phyloP scores from a whole-genome alignment of 2,888 invertebrate genomes.

The Dendrolimus pini region DNA sequence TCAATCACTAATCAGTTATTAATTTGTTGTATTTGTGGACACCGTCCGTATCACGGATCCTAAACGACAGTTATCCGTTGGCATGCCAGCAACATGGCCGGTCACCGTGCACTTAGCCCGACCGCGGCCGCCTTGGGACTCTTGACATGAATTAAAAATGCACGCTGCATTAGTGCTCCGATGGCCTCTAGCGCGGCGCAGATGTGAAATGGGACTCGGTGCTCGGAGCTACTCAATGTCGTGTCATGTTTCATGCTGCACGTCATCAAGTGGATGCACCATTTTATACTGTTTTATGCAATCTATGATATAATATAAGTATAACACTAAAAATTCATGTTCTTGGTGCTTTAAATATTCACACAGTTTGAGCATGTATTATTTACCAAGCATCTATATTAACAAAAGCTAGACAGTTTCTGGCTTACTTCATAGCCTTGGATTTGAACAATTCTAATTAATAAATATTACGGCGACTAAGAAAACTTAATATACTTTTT shows the following conservation, averaged over 20 bases:
- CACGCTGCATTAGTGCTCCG: conserved; percentile 62
- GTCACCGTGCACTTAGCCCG: conserved; percentile 33
- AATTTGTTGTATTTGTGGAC: too few relatives aligned
- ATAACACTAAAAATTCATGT: neutral
- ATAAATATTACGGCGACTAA: too few relatives aligned
- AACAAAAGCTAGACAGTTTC: too few relatives aligned
- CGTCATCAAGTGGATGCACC: neutral
- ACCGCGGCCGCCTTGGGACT: conserved; percentile 41
- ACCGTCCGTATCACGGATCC: conserved; percentile 14
- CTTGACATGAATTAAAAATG: conserved; percentile 72
- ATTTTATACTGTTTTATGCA: neutral
- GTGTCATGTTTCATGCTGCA: conserved; percentile 3
- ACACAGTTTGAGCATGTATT: too few relatives aligned
- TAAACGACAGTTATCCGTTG: conserved; percentile 27
- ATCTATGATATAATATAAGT: neutral
- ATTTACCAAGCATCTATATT: too few relatives aligned
- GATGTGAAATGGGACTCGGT: conserved; percentile 2
- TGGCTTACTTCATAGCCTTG: too few relatives aligned
- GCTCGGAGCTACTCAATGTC: conserved; percentile 2
- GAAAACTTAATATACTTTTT: too few relatives aligned
- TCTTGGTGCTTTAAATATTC: neutral
- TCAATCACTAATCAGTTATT: too few relatives aligned
- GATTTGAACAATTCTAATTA: too few relatives aligned
- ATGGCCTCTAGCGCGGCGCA: conserved; percentile 25
- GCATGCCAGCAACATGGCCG: conserved; percentile 23